A percentile compares a stretch with the other conserved stretches of the same genome.
phyloP scores from a whole-genome alignment of 1,140 invertebrate genomes.

The Drosophila virilis region DNA sequence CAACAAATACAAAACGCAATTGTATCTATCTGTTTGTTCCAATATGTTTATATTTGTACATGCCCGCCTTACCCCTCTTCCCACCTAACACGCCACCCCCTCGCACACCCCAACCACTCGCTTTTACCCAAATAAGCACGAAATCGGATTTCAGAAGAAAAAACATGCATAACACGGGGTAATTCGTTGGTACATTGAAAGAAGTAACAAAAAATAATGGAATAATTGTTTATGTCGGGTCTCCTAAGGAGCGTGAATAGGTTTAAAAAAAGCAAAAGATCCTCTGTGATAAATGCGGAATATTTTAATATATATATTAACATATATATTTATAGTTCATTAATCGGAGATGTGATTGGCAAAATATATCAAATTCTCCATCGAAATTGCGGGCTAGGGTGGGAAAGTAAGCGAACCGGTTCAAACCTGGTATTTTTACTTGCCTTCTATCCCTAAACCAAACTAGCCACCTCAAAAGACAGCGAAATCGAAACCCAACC shows the following conservation, averaged over 20 bases:
- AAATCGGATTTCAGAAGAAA: slow-evolving; percentile 59
- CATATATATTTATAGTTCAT: too few relatives aligned
- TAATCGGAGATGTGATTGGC: too few relatives aligned
- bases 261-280: not conserved
- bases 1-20: slow-evolving; percentile 65
- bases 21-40: slow-evolving; percentile 60
- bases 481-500: too few relatives aligned
- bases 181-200: slow-evolving; percentile 56
- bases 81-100: not conserved
- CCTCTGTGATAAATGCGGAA: not conserved
- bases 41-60: slow-evolving; percentile 40
- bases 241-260: not conserved
- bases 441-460: too few relatives aligned
- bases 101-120: not conserved
- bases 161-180: slow-evolving; percentile 58
- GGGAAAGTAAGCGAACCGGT: too few relatives aligned
- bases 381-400: too few relatives aligned
- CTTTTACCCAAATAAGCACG: slow-evolving; percentile 31
- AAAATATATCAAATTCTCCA: too few relatives aligned
- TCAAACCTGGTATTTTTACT: too few relatives aligned
- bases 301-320: too few relatives aligned
- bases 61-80: not conserved
- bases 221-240: slow-evolving; percentile 28
- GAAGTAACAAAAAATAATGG: slow-evolving; percentile 3
- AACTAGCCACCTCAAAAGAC: too few relatives aligned